A percentile compares a stretch with the other conserved stretches of the same genome.
Conservation (phyloP, 2,888 invertebrate genomes). For the Halictus ligatus region DNA sequence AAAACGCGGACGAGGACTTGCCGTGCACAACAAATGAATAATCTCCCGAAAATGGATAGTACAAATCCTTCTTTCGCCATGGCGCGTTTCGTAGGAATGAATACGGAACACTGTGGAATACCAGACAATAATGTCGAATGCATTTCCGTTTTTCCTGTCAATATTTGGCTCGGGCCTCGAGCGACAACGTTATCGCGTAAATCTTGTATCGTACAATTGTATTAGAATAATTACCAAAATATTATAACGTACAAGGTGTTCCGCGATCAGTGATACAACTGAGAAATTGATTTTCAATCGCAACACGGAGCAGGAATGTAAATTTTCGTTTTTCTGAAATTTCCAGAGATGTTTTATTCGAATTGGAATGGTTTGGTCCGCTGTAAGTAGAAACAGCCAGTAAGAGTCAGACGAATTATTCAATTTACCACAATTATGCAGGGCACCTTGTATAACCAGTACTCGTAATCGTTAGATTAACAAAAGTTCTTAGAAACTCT, state of each 20-base stretch:
- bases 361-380: not conserved
- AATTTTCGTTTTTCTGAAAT: not conserved
- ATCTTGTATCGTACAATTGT: not conserved
- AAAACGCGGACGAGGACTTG: slow-evolving; percentile 38
- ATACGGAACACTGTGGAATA: slow-evolving; percentile 37
- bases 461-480: not conserved
- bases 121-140: slow-evolving; percentile 61
- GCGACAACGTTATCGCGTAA: not conserved
- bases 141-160: slow-evolving; percentile 30
- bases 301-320: not conserved
- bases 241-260: not conserved
- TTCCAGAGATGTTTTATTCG: not conserved
- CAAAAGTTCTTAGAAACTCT: not conserved
- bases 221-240: not conserved
- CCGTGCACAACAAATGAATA: slow-evolving; percentile 24
- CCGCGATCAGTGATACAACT: not conserved
- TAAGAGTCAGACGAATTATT: not conserved
- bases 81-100: slow-evolving; percentile 45
- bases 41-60: slow-evolving; percentile 53
- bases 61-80: slow-evolving; percentile 56
- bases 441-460: not conserved
- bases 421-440: not conserved
- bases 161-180: slow-evolving; percentile 9
- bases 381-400: not conserved
- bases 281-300: not conserved